A percentile compares a stretch with the other conserved stretches of the same genome.
These are phyloP conservation scores for Ganaspis brasiliensis DNA, from an alignment of 2,888 invertebrate genomes.

Conservation along the genomic window DNA sequence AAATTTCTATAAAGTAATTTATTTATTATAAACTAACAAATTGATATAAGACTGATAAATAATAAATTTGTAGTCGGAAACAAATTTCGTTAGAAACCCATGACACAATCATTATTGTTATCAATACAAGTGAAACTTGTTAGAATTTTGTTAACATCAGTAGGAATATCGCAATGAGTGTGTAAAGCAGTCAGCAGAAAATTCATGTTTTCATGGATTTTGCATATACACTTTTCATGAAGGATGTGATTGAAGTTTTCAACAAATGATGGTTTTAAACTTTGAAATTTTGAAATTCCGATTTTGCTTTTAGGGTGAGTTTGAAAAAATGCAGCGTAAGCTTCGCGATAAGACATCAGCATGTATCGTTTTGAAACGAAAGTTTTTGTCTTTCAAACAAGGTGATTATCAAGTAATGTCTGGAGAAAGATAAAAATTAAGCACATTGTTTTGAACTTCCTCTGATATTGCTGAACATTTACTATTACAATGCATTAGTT, in stretches of 20 bases:
- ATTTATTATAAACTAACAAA: too few relatives aligned
- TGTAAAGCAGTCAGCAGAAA: too few relatives aligned
- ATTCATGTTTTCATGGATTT: too few relatives aligned
- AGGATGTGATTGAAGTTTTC: not conserved
- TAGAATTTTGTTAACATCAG: too few relatives aligned
- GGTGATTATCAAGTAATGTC: too few relatives aligned
- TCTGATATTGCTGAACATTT: not conserved
- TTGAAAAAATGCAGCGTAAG: not conserved
- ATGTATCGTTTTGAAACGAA: not conserved
- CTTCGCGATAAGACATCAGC: not conserved
- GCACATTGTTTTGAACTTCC: not conserved
- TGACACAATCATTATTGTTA: not conserved
- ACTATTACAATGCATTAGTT: not conserved
- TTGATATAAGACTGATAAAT: too few relatives aligned
- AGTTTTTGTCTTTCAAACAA: not conserved
- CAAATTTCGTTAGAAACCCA: too few relatives aligned
- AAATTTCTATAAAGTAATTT: too few relatives aligned
- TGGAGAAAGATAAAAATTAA: too few relatives aligned
- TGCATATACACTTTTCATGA: not conserved
- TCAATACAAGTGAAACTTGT: too few relatives aligned
- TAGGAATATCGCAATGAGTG: too few relatives aligned
- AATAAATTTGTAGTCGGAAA: too few relatives aligned
- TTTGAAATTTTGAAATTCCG: not conserved
- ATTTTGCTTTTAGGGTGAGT: not conserved
- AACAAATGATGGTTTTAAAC: conserved; percentile 4